Evolutionary conservation across 2,888 invertebrate genomes (phyloP), one percentile per base, ranked within the genome.

Genomic region (Cataglyphis cursor): DNA sequence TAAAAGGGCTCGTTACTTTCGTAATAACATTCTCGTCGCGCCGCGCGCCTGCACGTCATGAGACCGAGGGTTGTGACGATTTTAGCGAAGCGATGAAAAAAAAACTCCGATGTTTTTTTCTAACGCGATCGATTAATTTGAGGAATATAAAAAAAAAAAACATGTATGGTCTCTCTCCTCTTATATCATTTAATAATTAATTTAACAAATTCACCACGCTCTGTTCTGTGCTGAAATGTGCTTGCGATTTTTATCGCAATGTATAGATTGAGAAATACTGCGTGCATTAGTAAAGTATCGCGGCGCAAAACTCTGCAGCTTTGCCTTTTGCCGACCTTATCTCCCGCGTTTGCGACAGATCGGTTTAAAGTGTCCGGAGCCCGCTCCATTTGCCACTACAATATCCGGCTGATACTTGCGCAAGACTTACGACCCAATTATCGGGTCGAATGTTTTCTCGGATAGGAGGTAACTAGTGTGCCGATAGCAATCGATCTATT

Each of bases 1-100:
- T 68, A 72, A 64, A 48, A 81, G 83, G 65, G 64, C 72, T 81
- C 82, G 65, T 81, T 81, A 81, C 70, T 83, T 70, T 70, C 68
- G 61, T 38, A 51, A 61, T 81, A 80, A 80, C 78, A 59, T 80
- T 80, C 72, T 80, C 78, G 78, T 44, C 72, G 78, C 61, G 75
- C 81, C 61, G 75, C 81, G 81, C 38, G 81, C 81, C 24, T 66
- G 65, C 57, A 21, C 65, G 64, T 44, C 57, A 73, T 31, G 62
- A 65, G 62, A 44, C 21, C 61, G 41, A 31, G 57, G 41, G 57
- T 59, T 12, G 41, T 41, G 78, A 70, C 59, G 18, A 48, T 80
- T 78, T 80, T 24, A 44, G 44, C 59, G 21, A 18, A n/a, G 15
- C 18, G 38, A 38, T 5, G 54, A 44, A 59, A 70, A 59, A 78